These are phyloP conservation scores for Phortica variegata DNA, from an alignment of 1,140 invertebrate species.

Conservation along the genomic window DNA sequence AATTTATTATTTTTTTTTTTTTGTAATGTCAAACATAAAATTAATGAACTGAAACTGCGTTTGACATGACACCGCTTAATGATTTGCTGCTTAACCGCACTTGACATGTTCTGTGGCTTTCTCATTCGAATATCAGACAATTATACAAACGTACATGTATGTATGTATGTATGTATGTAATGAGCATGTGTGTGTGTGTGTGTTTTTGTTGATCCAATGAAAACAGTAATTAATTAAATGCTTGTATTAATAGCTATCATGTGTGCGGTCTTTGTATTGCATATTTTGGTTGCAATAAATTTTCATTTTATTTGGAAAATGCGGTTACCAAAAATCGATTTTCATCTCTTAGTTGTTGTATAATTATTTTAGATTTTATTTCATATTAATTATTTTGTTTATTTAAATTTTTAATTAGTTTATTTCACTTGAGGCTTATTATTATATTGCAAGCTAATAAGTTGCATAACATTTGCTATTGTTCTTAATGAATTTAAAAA, in stretches of 20 bases:
- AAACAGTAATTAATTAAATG: slow-evolving; percentile 37
- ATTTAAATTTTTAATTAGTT: too few relatives aligned
- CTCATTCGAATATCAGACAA: not conserved
- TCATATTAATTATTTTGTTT: too few relatives aligned
- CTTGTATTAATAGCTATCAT: slow-evolving; percentile 21
- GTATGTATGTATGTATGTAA: slow-evolving; percentile 1
- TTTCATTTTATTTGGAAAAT: slow-evolving; percentile 5
- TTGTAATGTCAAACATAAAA: too few relatives aligned
- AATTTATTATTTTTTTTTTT: too few relatives aligned
- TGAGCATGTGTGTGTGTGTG: not conserved
- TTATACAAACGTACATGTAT: not conserved
- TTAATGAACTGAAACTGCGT: slow-evolving; percentile 8
- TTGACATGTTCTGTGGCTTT: slow-evolving; percentile 19
- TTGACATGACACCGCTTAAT: slow-evolving; percentile 28
- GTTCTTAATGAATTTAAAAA: too few relatives aligned
- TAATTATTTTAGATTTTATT: too few relatives aligned
- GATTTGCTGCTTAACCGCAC: slow-evolving; percentile 32
- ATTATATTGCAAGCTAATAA: too few relatives aligned
- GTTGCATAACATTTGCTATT: too few relatives aligned
- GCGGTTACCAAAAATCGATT: slow-evolving; percentile 29
- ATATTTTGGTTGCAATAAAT: too few relatives aligned
- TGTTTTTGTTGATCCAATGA: slow-evolving; percentile 8
- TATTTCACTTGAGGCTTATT: too few relatives aligned
- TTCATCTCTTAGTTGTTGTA: slow-evolving; percentile 8
- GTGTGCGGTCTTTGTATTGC: not conserved